phyloP scores from a whole-genome alignment of 2,113 vertebrate species.

The Platichthys stellatus region DNA sequence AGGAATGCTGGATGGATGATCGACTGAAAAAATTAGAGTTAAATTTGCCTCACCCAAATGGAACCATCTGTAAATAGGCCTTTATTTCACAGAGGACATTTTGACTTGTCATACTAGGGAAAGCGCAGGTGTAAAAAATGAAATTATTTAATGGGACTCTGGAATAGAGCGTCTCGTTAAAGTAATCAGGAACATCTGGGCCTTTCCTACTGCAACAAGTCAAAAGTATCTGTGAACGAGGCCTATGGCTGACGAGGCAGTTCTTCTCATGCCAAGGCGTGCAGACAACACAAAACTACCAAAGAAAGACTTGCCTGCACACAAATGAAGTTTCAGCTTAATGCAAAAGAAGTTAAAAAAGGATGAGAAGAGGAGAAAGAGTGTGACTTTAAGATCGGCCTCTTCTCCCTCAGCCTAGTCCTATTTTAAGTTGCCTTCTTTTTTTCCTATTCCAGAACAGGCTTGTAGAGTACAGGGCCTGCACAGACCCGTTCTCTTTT shows the following conservation, averaged over 20 bases:
- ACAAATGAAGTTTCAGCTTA: slow-evolving; percentile 7
- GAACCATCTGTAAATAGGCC: slow-evolving; percentile 1
- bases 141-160: neutral
- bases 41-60: slow-evolving; percentile 5
- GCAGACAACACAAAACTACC: slow-evolving; percentile 2
- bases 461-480: slow-evolving; percentile 63
- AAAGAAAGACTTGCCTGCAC: neutral
- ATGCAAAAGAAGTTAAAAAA: slow-evolving; percentile 30
- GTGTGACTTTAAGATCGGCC: slow-evolving; percentile 28
- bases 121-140: neutral
- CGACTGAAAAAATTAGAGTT: slow-evolving; percentile 23
- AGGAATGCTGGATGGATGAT: slow-evolving; percentile 56
- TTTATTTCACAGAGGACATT: neutral
- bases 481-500: slow-evolving; percentile 62
- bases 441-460: slow-evolving; percentile 51
- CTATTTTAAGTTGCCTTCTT: slow-evolving; percentile 63
- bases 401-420: slow-evolving; percentile 42
- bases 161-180: neutral
- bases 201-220: neutral
- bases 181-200: neutral
- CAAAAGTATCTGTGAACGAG: neutral
- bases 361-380: slow-evolving; percentile 4
- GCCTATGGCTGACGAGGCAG: neutral
- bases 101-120: neutral
- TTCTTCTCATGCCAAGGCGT: slow-evolving; percentile 2